Evolutionary conservation across 2,113 vertebrate genomes (phyloP).

Genomic region (Aptenodytes patagonicus): DNA sequence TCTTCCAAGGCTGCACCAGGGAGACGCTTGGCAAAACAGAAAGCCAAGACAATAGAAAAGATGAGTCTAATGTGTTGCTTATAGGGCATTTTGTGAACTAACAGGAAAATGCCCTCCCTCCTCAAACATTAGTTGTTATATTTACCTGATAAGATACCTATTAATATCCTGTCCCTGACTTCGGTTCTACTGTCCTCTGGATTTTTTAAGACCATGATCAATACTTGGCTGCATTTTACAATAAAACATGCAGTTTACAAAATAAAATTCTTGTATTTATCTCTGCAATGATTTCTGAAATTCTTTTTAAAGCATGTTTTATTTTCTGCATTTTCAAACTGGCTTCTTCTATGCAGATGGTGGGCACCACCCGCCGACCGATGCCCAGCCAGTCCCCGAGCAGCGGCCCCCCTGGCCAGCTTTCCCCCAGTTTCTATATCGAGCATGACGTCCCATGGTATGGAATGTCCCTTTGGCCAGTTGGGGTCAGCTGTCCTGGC

Average conservation of each 20-base stretch:
- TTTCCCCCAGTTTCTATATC: no score
- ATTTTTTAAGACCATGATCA: neutral
- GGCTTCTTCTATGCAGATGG: neutral
- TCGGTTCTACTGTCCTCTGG: neutral
- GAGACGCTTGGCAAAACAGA: neutral
- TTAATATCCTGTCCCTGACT: neutral
- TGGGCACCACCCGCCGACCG: no score
- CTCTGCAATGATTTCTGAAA: neutral
- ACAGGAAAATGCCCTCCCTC: neutral
- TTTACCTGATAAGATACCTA: neutral
- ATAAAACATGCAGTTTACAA: neutral
- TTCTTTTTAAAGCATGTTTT: neutral
- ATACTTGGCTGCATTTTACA: constrained; percentile 2
- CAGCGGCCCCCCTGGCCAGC: no score
- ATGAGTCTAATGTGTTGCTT: neutral
- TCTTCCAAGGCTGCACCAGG: neutral
- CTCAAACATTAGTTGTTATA: neutral
- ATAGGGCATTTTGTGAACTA: neutral
- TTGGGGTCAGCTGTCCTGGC: no score
- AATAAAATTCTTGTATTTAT: neutral
- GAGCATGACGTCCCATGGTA: no score
- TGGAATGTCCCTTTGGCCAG: no score
- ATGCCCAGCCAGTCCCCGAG: no score
- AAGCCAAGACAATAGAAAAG: neutral
- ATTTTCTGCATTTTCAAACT: neutral